Percentiles rank a stretch among this genome's conserved stretches.
Conservation (phyloP, 1,140 invertebrate species). For the Saccostrea cuccullata region DNA sequence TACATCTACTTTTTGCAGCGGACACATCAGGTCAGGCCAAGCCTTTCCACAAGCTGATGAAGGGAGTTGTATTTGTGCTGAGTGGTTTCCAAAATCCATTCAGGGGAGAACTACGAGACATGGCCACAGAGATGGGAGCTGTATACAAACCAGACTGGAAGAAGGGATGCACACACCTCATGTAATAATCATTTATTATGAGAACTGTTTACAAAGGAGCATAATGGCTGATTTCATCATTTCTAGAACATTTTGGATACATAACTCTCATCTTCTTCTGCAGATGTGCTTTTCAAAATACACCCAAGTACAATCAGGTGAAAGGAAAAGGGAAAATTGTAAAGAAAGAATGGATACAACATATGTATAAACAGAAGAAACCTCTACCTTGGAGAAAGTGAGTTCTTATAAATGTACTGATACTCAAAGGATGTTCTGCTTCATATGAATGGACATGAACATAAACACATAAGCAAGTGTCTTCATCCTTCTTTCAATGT, state of each 20-base stretch:
- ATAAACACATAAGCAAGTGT: no score
- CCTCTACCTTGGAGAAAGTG: conserved; percentile 85
- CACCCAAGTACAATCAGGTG: conserved; percentile 90
- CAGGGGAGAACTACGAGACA: conserved; percentile 84
- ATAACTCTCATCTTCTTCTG: conserved; percentile 43
- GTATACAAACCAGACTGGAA: conserved; percentile 88
- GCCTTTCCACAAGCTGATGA: conserved; percentile 79
- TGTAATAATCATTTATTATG: conserved; percentile 81
- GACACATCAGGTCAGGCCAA: conserved; percentile 46
- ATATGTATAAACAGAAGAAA: conserved; percentile 83
- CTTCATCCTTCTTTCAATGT: no score
- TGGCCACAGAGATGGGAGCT: conserved; percentile 88
- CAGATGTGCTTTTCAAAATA: conserved; percentile 93
- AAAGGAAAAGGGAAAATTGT: conserved; percentile 85
- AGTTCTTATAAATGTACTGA: conserved; percentile 47
- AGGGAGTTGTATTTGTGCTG: conserved; percentile 87
- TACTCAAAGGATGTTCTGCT: no score
- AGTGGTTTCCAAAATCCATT: conserved; percentile 93
- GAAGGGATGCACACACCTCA: conserved; percentile 87
- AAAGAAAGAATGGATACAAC: conserved; percentile 87
- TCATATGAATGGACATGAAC: no score
- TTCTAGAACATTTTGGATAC: not conserved
- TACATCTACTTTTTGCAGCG: not conserved
- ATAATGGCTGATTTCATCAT: not conserved
- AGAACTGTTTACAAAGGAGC: not conserved